Percentiles rank a stretch among this genome's conserved stretches.
Evolutionary conservation across 30 jellyfish, hydroid and myxozoan species (phyloP).

Genomic region (Aurelia sp.): DNA sequence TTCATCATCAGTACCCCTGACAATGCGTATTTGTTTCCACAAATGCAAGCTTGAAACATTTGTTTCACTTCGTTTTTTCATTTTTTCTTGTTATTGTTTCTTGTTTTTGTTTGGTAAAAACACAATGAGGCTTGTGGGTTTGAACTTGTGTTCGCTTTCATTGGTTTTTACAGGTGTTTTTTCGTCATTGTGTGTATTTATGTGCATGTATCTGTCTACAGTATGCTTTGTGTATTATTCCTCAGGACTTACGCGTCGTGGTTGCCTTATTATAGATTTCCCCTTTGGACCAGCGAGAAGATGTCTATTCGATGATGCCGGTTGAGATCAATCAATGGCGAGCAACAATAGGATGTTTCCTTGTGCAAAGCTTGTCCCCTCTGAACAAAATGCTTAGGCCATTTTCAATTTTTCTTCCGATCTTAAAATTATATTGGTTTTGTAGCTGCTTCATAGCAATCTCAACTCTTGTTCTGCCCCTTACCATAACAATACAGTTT

Average conservation of each 20-base stretch:
- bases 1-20: background rate
- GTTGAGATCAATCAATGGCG: conserved; percentile 46
- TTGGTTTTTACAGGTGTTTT: conserved; percentile 4
- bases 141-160: background rate
- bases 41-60: conserved; percentile 17
- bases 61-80: conserved; percentile 11
- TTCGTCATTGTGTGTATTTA: background rate
- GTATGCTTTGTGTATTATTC: conserved; percentile 1
- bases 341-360: conserved; percentile 48
- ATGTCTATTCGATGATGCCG: conserved; percentile 24
- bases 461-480: too few species aligned
- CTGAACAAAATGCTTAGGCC: too few species aligned
- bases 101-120: conserved; percentile 3
- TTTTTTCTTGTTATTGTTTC: background rate
- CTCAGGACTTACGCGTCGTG: conserved; percentile 7
- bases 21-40: background rate
- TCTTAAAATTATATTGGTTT: too few species aligned
- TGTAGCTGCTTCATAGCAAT: too few species aligned
- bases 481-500: too few species aligned
- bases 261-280: background rate
- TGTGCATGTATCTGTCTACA: conserved; percentile 12
- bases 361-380: background rate
- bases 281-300: conserved; percentile 33
- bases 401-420: too few species aligned
- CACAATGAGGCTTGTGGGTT: background rate